Percentiles rank a stretch among this genome's conserved stretches.
Evolutionary conservation across 2,888 invertebrate genomes (phyloP).

Genomic region (Phrixothrix hirtus): DNA sequence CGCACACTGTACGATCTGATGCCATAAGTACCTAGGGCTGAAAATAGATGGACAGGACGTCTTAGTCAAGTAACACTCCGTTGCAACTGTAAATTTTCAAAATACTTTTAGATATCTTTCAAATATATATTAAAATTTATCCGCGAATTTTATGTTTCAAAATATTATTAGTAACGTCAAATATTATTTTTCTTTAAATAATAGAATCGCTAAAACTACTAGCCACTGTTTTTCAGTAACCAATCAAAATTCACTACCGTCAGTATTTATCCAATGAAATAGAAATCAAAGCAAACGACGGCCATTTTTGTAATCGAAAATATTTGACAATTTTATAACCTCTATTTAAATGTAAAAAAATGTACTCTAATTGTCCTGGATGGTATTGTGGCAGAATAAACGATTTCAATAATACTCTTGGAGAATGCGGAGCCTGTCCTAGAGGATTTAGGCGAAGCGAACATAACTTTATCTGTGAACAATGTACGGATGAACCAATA

Average conservation of each 20-base stretch:
- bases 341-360: constrained; percentile 19
- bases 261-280: background rate
- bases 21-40: constrained; percentile 74
- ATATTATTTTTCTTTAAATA: constrained; percentile 4
- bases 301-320: constrained; percentile 35
- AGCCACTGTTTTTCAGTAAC: constrained; percentile 36
- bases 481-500: constrained; percentile 74
- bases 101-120: background rate
- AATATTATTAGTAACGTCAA: constrained; percentile 7
- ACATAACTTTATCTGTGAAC: constrained; percentile 76
- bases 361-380: constrained; percentile 69
- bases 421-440: constrained; percentile 85
- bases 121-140: constrained; percentile 7
- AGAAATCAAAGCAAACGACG: constrained; percentile 34
- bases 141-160: constrained; percentile 12
- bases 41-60: constrained; percentile 72
- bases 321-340: constrained; percentile 38
- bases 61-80: constrained; percentile 20
- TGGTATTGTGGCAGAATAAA: constrained; percentile 79
- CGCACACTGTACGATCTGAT: constrained; percentile 64
- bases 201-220: constrained; percentile 29
- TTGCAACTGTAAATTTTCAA: constrained; percentile 5
- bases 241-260: constrained; percentile 32
- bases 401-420: constrained; percentile 69
- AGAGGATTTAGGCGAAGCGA: constrained; percentile 77